A percentile compares a stretch with the other conserved stretches of the same genome.
Conservation (phyloP, 2,113 vertebrate genomes). For the Festucalex cinctus region DNA sequence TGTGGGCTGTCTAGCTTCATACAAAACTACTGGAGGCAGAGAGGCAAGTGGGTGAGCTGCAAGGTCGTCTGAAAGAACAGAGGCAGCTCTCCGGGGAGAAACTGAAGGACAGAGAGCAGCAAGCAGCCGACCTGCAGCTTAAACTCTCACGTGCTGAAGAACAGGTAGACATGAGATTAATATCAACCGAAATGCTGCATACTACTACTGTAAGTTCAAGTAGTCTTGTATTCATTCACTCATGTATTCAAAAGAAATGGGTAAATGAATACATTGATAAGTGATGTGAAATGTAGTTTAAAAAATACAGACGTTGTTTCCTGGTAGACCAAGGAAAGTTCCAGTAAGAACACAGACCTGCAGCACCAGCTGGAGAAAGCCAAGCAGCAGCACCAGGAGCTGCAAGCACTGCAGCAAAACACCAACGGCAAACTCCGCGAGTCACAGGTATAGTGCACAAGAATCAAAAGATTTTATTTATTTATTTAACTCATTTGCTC, state of each 20-base stretch:
- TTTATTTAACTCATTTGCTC: too few relatives aligned
- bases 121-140: conserved; percentile 89
- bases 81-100: conserved; percentile 96
- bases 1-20: conserved; percentile 76
- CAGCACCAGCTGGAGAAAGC: conserved; percentile 94
- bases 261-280: background rate
- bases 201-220: background rate
- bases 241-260: background rate
- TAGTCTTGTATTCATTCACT: background rate
- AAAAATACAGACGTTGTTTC: conserved; percentile 1
- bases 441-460: conserved; percentile 81
- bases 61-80: conserved; percentile 96
- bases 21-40: conserved; percentile 91
- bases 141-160: conserved; percentile 92
- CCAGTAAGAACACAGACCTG: conserved; percentile 80
- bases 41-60: conserved; percentile 88
- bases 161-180: conserved; percentile 71
- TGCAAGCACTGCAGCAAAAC: conserved; percentile 88
- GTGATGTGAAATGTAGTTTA: background rate
- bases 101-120: conserved; percentile 93
- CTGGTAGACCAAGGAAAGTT: conserved; percentile 85
- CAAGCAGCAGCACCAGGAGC: conserved; percentile 93
- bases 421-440: conserved; percentile 92
- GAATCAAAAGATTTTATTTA: background rate
- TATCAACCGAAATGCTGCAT: background rate